Evolutionary conservation across 2,888 invertebrate genomes (phyloP).

Genomic region (Eupelmus urozonus): DNA sequence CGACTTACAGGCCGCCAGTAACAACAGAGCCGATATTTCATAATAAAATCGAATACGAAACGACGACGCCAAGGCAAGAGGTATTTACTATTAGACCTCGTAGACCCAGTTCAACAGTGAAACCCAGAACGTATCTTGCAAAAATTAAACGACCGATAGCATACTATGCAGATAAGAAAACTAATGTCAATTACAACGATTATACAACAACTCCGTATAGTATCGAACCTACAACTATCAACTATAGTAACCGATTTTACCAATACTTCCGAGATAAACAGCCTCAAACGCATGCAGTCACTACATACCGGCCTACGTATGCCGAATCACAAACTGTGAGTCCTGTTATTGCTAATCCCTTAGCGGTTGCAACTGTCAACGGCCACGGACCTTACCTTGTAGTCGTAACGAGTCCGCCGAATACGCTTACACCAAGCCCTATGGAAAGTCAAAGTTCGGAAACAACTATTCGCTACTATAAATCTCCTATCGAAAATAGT

Average conservation of each 20-base stretch:
- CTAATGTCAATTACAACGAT: slow-evolving; percentile 9
- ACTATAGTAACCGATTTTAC: slow-evolving; percentile 68
- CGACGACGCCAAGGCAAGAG: slow-evolving; percentile 34
- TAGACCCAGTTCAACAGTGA: neutral
- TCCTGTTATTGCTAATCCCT: slow-evolving; percentile 57
- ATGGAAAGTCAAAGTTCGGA: slow-evolving; percentile 13
- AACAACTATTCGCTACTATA: neutral
- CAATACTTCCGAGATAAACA: slow-evolving; percentile 65
- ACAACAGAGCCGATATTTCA: neutral
- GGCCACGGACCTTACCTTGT: slow-evolving; percentile 62
- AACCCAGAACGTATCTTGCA: neutral
- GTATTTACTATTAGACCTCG: slow-evolving; percentile 53
- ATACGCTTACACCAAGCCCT: slow-evolving; percentile 10
- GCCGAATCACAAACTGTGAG: slow-evolving; percentile 52
- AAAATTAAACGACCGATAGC: slow-evolving; percentile 16
- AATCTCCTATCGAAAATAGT: neutral
- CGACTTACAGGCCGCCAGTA: neutral
- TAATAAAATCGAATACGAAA: slow-evolving; percentile 9
- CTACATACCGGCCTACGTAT: slow-evolving; percentile 21
- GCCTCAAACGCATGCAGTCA: slow-evolving; percentile 44
- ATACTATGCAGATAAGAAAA: neutral
- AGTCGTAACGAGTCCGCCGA: slow-evolving; percentile 35
- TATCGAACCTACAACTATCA: slow-evolving; percentile 45
- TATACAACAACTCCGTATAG: neutral
- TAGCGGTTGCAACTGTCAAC: slow-evolving; percentile 61